Evolutionary conservation across 2,113 vertebrate species (phyloP).

Genomic region (Xiphophorus maculatus): DNA sequence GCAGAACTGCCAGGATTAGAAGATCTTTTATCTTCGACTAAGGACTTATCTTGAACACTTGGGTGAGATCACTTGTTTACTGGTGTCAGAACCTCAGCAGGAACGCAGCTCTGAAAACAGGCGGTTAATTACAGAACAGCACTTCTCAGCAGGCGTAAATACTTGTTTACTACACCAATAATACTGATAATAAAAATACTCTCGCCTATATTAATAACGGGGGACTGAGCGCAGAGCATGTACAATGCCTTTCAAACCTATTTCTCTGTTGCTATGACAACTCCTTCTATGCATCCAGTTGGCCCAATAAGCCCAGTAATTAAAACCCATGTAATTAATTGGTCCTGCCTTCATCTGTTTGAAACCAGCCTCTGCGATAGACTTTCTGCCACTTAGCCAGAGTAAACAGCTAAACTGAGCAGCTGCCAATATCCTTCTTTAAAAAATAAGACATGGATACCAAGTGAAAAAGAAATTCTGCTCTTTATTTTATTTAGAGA

Average conservation of each 20-base stretch:
- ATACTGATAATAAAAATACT: slow-evolving; percentile 65
- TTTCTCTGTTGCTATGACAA: slow-evolving; percentile 72
- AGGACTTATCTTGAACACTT: slow-evolving; percentile 46
- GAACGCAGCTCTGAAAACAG: slow-evolving; percentile 35
- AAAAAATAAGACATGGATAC: not conserved
- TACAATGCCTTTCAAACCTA: slow-evolving; percentile 62
- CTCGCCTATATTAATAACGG: slow-evolving; percentile 43
- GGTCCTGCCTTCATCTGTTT: slow-evolving; percentile 67
- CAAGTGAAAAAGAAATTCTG: slow-evolving; percentile 1
- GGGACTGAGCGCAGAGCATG: slow-evolving; percentile 52
- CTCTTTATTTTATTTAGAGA: slow-evolving; percentile 3
- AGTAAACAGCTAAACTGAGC: slow-evolving; percentile 35
- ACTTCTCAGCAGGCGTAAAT: slow-evolving; percentile 40
- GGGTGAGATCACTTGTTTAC: slow-evolving; percentile 58
- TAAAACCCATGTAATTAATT: slow-evolving; percentile 79
- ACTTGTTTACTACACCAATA: slow-evolving; percentile 64
- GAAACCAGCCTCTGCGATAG: slow-evolving; percentile 51
- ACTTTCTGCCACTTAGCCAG: slow-evolving; percentile 53
- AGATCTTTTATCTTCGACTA: slow-evolving; percentile 55
- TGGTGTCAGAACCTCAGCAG: slow-evolving; percentile 56
- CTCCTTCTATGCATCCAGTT: slow-evolving; percentile 62
- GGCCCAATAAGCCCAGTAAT: slow-evolving; percentile 69
- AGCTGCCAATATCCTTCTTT: slow-evolving; percentile 15
- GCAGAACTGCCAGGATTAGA: slow-evolving; percentile 13
- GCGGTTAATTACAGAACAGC: slow-evolving; percentile 58